phyloP scores from a whole-genome alignment of 2,888 invertebrate genomes.

The Lepeophtheirus nordmannii region DNA sequence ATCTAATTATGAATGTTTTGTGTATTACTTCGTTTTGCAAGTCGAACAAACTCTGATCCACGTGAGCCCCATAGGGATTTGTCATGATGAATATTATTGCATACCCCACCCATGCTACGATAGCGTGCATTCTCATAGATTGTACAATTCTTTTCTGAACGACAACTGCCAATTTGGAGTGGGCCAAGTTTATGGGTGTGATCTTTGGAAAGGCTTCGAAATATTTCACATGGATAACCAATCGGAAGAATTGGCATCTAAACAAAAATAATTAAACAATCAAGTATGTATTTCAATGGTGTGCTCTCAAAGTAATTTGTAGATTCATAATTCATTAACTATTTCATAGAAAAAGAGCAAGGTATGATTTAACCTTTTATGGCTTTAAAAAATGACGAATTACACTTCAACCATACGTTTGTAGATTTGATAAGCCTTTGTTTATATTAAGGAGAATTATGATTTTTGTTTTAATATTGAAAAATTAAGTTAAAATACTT shows the following conservation, averaged over 20 bases:
- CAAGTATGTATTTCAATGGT: not conserved
- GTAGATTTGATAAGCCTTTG: too few relatives aligned
- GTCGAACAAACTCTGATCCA: constrained; percentile 13
- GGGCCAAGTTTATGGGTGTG: not conserved
- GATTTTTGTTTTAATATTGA: too few relatives aligned
- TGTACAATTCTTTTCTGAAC: not conserved
- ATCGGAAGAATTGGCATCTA: not conserved
- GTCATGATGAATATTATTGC: constrained; percentile 50
- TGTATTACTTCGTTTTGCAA: constrained; percentile 2
- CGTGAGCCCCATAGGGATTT: constrained; percentile 51
- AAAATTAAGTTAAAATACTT: too few relatives aligned
- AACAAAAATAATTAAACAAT: not conserved
- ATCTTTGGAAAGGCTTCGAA: not conserved
- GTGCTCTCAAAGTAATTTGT: too few relatives aligned
- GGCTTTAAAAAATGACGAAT: too few relatives aligned
- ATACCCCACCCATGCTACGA: constrained; percentile 53
- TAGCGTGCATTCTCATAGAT: constrained; percentile 35
- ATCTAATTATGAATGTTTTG: not conserved
- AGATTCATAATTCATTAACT: too few relatives aligned
- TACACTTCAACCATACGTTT: too few relatives aligned
- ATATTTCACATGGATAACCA: constrained; percentile 15
- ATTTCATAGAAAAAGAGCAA: too few relatives aligned
- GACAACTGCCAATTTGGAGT: constrained; percentile 7
- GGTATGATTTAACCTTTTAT: too few relatives aligned
- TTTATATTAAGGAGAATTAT: too few relatives aligned